Conservation (phyloP, 37 sponge, comb jelly and placozoan species). For the Mnemiopsis leidyi region DNA sequence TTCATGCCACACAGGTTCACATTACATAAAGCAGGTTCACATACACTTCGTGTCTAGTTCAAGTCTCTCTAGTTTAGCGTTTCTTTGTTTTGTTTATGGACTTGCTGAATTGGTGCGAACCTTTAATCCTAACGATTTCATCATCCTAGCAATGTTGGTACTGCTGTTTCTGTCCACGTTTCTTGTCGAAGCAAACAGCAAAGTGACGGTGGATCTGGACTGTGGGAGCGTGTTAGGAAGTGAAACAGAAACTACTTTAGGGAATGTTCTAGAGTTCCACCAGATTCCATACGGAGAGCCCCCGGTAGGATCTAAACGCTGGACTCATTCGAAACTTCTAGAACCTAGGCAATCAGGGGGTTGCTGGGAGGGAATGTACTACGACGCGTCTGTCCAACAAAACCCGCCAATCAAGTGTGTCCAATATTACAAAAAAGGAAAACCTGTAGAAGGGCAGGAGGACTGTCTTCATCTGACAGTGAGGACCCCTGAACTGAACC, state of each 20-base stretch:
- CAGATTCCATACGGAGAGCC: conserved; percentile 53
- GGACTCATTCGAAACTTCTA: conserved; percentile 30
- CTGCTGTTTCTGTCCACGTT: neutral
- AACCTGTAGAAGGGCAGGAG: conserved; percentile 22
- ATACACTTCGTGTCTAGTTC: too few relatives aligned
- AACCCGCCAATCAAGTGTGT: conserved; percentile 40
- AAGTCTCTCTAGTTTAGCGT: too few relatives aligned
- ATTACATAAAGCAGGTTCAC: too few relatives aligned
- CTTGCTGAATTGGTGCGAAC: too few relatives aligned
- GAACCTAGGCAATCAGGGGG: neutral
- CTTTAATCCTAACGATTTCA: neutral
- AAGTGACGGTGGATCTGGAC: conserved; percentile 22
- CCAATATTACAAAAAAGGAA: neutral
- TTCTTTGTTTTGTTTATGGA: too few relatives aligned
- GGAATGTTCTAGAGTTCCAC: conserved; percentile 40
- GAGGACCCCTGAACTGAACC: neutral
- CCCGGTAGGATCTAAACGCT: conserved; percentile 18
- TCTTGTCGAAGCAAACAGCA: neutral
- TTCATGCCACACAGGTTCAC: too few relatives aligned
- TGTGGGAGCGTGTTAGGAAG: neutral
- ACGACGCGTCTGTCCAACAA: neutral
- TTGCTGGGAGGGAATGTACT: conserved; percentile 59
- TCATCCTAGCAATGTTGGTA: neutral
- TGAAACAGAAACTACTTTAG: neutral
- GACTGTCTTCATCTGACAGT: conserved; percentile 63